Evolutionary conservation across 2,888 invertebrate species (phyloP).

Genomic region (Mylabris sibirica): DNA sequence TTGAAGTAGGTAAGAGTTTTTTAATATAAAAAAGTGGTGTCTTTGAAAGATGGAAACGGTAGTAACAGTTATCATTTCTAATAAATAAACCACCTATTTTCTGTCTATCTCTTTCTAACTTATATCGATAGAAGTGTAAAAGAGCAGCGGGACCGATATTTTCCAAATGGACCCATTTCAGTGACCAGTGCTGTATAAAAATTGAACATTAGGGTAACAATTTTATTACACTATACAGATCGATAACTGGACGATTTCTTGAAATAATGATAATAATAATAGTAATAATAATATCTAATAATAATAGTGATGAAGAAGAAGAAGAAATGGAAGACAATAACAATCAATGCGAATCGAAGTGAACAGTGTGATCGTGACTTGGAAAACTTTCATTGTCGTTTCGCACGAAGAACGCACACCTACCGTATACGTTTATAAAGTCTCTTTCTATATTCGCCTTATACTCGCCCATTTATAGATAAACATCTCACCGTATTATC

Average conservation of each 20-base stretch:
- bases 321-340: slow-evolving; percentile 13
- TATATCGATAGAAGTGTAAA: no score
- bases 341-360: background rate
- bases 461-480: slow-evolving; percentile 4
- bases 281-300: background rate
- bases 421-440: background rate
- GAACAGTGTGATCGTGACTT: slow-evolving; percentile 10
- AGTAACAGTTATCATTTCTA: no score
- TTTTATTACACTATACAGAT: background rate
- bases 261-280: background rate
- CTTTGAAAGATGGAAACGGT: no score
- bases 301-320: background rate
- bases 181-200: no score
- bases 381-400: slow-evolving; percentile 10
- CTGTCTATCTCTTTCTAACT: no score
- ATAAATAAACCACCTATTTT: no score
- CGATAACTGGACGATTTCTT: background rate
- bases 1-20: no score
- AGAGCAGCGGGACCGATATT: no score
- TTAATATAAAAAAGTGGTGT: no score
- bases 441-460: background rate
- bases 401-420: slow-evolving; percentile 4
- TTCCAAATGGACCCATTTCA: no score
- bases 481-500: slow-evolving; percentile 17
- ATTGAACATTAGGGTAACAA: background rate